These are phyloP conservation scores for Yponomeuta malinellus DNA, from an alignment of 2,888 invertebrate species.

Conservation along the genomic window DNA sequence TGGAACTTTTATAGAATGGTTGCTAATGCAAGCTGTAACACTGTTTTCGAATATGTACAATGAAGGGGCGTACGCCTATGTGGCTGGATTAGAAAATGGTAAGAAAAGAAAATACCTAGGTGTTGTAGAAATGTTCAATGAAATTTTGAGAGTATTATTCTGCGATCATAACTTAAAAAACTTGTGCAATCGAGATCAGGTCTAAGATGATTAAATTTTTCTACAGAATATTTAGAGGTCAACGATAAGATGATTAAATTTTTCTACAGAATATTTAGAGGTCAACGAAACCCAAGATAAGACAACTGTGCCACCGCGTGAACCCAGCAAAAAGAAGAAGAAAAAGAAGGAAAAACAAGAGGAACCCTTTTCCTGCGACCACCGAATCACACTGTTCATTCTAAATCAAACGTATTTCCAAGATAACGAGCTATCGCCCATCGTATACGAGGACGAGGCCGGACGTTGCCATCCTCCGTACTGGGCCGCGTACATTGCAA, in stretches of 20 bases:
- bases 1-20: conserved; percentile 51
- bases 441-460: conserved; percentile 42
- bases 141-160: no score
- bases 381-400: conserved; percentile 81
- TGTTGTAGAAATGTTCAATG: no score
- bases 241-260: background rate
- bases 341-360: conserved; percentile 37
- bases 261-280: background rate
- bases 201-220: background rate
- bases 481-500: conserved; percentile 82
- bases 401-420: conserved; percentile 77
- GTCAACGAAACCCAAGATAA: conserved; percentile 25
- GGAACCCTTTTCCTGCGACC: conserved; percentile 80
- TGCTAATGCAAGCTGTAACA: conserved; percentile 47
- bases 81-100: conserved; percentile 34
- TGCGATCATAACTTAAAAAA: background rate
- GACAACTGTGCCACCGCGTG: conserved; percentile 36
- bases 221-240: background rate
- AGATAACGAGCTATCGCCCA: conserved; percentile 43
- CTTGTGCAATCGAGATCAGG: background rate
- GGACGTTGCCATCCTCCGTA: conserved; percentile 66
- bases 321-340: conserved; percentile 25
- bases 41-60: conserved; percentile 42
- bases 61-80: conserved; percentile 40
- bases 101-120: conserved; percentile 21